Conservation (phyloP, 1,140 invertebrate genomes). For the Mercenaria mercenaria region DNA sequence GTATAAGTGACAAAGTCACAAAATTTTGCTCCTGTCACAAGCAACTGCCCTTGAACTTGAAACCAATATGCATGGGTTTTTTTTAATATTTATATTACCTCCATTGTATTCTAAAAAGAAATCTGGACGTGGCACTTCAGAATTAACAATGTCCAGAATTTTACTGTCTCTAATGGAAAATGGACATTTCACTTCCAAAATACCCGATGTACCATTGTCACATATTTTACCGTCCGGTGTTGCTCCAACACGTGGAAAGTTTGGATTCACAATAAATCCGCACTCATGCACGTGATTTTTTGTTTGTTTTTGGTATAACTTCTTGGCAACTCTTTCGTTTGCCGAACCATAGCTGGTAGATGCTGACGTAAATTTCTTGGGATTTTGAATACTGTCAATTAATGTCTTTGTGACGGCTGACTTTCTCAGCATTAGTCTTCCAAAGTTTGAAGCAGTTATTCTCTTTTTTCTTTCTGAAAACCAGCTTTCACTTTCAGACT, state of each 20-base stretch:
- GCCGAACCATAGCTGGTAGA: neutral
- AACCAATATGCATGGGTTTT: slow-evolving; percentile 17
- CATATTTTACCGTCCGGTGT: slow-evolving; percentile 68
- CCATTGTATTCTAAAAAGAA: neutral
- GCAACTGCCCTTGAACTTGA: slow-evolving; percentile 47
- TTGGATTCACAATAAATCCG: slow-evolving; percentile 57
- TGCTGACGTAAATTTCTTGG: neutral
- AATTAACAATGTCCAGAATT: no score
- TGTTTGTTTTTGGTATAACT: slow-evolving; percentile 8
- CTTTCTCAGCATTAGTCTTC: slow-evolving; percentile 25
- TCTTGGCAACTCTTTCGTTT: slow-evolving; percentile 23
- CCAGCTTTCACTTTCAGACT: neutral
- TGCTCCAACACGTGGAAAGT: slow-evolving; percentile 60
- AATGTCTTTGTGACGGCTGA: neutral
- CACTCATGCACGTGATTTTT: slow-evolving; percentile 65
- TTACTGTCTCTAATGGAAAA: slow-evolving; percentile 1
- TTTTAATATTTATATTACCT: neutral
- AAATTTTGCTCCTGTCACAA: slow-evolving; percentile 22
- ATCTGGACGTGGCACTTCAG: neutral
- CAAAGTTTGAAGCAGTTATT: slow-evolving; percentile 39
- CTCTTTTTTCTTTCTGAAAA: neutral
- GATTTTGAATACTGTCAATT: neutral
- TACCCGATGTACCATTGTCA: slow-evolving; percentile 9
- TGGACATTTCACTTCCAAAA: slow-evolving; percentile 48
- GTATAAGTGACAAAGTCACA: slow-evolving; percentile 58